Evolutionary conservation across 2,113 vertebrate genomes (phyloP), one percentile per base, ranked within the genome.

Genomic region (Anolis carolinensis): DNA sequence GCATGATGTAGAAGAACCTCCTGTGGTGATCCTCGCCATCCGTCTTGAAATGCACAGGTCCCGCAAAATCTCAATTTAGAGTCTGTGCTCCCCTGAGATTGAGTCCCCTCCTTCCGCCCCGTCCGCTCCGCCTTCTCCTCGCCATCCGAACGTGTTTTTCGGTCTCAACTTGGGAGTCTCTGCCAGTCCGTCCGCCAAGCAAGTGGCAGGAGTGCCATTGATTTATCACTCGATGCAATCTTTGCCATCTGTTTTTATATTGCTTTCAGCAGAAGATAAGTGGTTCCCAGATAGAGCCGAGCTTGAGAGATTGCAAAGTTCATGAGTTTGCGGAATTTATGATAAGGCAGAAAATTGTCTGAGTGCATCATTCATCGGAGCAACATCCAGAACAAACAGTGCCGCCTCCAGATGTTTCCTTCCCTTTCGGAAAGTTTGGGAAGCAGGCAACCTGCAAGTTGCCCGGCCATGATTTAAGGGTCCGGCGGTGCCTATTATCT

Each of bases 231-330:
- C 1, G 36, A 65, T 79, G 85, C 89, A 83, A 21, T 88, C 95
- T 89, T 86, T 91, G 94, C 96, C 95, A 90, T 95, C 96, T 96
- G 96, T 92, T 95, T 94, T 90, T 73, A 84, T 92, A 79, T 50
- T 89, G 90, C 95, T 91, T 96, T 92, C 89, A 82, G 95, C 94
- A 93, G 82, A 88, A 91, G 93, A 89, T 81, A 91, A 94, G 96
- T 93, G 87, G 93, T 48, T 96, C 94, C 92, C 93, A 70, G 84
- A 81, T 44, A 92, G 74, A 44, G 88, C 91, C 92, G 82, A 86
- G 92, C 96, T 94, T 91, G 95, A 84, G 88, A 1, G 81, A 91
- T 95, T 93, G 87, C 25, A 1, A 95, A 93, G 94, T 92, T 95
- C 94, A 95, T 93, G 93, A 78, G 84, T 91, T 93, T 92, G 95